Percentiles rank a stretch among this genome's conserved stretches.
Evolutionary conservation across 2,113 vertebrate species (phyloP).

Genomic region (Oncorhynchus gorbuscha): DNA sequence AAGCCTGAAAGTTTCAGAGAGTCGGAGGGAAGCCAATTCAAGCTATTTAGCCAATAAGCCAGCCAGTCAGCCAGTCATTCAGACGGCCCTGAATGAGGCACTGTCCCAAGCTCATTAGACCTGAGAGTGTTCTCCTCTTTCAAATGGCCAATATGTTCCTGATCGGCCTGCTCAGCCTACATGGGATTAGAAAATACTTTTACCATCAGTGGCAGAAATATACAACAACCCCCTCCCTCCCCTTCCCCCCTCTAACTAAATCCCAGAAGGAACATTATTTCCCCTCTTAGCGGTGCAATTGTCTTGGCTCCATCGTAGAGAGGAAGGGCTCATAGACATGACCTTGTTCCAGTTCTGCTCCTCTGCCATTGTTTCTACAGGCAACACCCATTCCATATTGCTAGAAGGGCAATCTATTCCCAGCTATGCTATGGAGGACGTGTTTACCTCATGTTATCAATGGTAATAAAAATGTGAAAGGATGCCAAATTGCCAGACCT

Average conservation of each 20-base stretch:
- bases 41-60: neutral
- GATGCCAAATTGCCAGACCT: neutral
- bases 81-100: neutral
- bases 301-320: conserved; percentile 32
- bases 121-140: conserved; percentile 42
- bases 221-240: conserved; percentile 17
- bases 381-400: neutral
- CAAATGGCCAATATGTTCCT: conserved; percentile 39
- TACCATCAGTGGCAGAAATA: conserved; percentile 24
- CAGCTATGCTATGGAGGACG: neutral
- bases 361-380: neutral
- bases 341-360: neutral
- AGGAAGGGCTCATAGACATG: conserved; percentile 18
- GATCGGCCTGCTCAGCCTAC: conserved; percentile 6
- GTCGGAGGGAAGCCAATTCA: conserved; percentile 3
- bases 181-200: conserved; percentile 40
- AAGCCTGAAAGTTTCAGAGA: conserved; percentile 4
- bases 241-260: conserved; percentile 1
- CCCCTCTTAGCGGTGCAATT: conserved; percentile 5
- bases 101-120: conserved; percentile 48
- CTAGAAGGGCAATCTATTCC: neutral
- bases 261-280: conserved; percentile 28
- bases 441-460: neutral
- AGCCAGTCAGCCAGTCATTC: no score
- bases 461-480: conserved; percentile 19